Percentiles rank a stretch among this genome's conserved stretches.
Evolutionary conservation across 1,140 invertebrate species (phyloP).

Genomic region (Manduca sexta): DNA sequence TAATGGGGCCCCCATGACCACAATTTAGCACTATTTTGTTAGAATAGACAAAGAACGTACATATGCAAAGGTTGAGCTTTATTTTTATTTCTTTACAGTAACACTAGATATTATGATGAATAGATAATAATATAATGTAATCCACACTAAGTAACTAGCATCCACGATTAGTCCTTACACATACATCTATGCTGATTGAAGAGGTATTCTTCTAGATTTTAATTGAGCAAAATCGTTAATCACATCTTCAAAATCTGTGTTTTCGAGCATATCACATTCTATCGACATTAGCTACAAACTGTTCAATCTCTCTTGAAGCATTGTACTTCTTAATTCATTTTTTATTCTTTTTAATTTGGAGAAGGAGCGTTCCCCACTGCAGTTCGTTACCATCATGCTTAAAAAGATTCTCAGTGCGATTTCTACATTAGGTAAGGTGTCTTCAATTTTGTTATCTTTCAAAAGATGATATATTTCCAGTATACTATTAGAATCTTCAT

Average conservation of each 20-base stretch:
- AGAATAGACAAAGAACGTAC: too few species aligned
- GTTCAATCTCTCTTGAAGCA: slow-evolving; percentile 26
- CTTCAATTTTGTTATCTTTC: slow-evolving; percentile 23
- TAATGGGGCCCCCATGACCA: too few species aligned
- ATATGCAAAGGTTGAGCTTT: too few species aligned
- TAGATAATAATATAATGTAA: too few species aligned
- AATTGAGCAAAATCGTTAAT: slow-evolving; percentile 16
- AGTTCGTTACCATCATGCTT: slow-evolving; percentile 28
- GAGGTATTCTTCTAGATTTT: slow-evolving; percentile 19
- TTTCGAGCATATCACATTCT: slow-evolving; percentile 23
- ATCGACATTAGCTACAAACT: slow-evolving; percentile 25
- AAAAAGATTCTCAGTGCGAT: slow-evolving; percentile 36
- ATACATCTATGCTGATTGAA: too few species aligned
- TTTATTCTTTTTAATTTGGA: slow-evolving; percentile 31
- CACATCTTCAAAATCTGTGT: slow-evolving; percentile 12
- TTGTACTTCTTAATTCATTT: slow-evolving; percentile 29
- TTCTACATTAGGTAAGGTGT: slow-evolving; percentile 28
- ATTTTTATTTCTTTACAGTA: too few species aligned
- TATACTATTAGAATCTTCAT: slow-evolving; percentile 4
- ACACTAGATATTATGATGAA: too few species aligned
- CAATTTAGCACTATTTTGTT: too few species aligned
- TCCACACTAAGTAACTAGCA: too few species aligned
- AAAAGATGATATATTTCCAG: slow-evolving; percentile 10
- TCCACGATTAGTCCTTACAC: too few species aligned
- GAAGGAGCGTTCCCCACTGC: slow-evolving; percentile 29